Base-by-base conservation (phyloP, 2,888 invertebrate species). In the Agonopterix subpropinquella region DNA sequence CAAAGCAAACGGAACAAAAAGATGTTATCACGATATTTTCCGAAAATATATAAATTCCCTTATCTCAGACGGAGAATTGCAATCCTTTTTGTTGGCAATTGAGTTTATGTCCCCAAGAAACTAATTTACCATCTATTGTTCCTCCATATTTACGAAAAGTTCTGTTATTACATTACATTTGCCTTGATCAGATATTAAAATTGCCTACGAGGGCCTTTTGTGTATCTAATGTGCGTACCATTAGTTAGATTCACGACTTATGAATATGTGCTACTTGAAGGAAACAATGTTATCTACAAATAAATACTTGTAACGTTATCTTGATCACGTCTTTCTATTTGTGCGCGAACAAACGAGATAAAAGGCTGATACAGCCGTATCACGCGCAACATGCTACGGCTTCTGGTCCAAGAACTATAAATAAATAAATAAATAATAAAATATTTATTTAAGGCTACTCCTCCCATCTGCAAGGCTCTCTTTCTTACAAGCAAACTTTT, bases 51-150 rank as follows among this genome's bases (percentile, higher is more conserved):
- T 61, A 67, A 59, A 59, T 59, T 55, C 52, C 60, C 54, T 52
- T 53, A 57, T 64, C 65, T 55, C 61, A 60, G 61, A 67, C 65
- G 67, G 69, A 66, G 67, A 69, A 60, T 56, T 63, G 61, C 70
- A 73, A 76, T 73, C 73, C 70, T 72, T 75, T 72, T 70, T 70
- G 72, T 70, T 70, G 72, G 73, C 79, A 80, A 83, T 80, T 67
- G 80, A 77, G 73, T 82, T 80, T 76, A 64, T 66, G 67, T 70
- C 71, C 70, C 75, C 76, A 73, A 66, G 75, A 80, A 84, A 82
- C 80, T 80, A 81, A 83, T 80, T 84, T 83, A 81, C 73, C 68
- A 75, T 73, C 71, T 72, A 79, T 81, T 83, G 79, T 84, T 81
- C 79, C 70, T 73, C 70, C 77, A 79, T 81, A 80, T 83, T 83